phyloP scores from a whole-genome alignment of 2,797 vertebrate genomes.

The Sebastes taczanowskii region DNA sequence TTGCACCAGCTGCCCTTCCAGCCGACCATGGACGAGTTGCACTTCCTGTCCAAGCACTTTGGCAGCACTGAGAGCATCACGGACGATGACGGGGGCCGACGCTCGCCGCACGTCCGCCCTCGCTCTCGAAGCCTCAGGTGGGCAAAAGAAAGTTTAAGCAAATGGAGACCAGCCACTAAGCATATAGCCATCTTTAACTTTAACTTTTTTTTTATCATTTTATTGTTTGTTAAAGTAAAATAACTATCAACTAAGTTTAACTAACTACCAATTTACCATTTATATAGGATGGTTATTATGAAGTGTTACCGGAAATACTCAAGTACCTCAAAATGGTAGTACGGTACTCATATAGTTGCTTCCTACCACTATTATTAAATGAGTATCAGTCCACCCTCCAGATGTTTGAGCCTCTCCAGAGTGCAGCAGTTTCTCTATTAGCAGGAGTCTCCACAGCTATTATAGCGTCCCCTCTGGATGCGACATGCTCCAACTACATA shows the following conservation, averaged over 20 bases:
- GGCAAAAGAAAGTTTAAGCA: neutral
- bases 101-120: conserved; percentile 89
- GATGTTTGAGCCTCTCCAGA: conserved; percentile 23
- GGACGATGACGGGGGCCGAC: conserved; percentile 90
- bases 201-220: too few species aligned
- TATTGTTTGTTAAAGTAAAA: too few species aligned
- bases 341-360: neutral
- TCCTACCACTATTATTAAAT: neutral
- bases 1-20: conserved; percentile 95
- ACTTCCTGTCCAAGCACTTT: conserved; percentile 95
- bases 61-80: conserved; percentile 95
- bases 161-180: neutral
- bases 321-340: too few species aligned
- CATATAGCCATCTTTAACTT: neutral
- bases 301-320: too few species aligned
- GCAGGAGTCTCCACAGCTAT: conserved; percentile 38
- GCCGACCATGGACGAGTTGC: conserved; percentile 93
- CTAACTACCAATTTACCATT: too few species aligned
- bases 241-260: too few species aligned
- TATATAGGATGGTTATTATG: too few species aligned
- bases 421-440: conserved; percentile 47
- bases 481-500: conserved; percentile 22
- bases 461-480: conserved; percentile 26
- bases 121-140: conserved; percentile 94
- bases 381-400: conserved; percentile 1